A percentile compares a stretch with the other conserved stretches of the same genome.
These are phyloP conservation scores for Lutraria rhynchaena DNA, from an alignment of 1,140 invertebrate genomes.

Conservation along the genomic window DNA sequence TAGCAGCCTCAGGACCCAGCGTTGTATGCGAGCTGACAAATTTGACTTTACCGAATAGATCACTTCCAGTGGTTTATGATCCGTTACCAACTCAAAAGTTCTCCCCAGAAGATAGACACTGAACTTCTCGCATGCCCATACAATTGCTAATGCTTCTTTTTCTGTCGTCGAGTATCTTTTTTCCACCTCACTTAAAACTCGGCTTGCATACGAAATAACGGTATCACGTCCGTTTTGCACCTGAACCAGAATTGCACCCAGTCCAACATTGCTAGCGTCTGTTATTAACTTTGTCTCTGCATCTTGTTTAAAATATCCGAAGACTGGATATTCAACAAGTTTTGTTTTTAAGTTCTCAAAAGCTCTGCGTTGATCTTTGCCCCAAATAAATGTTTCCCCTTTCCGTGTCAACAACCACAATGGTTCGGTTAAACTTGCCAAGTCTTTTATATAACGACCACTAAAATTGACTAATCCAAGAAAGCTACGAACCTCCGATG, in stretches of 20 bases:
- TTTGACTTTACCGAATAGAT: slow-evolving; percentile 61
- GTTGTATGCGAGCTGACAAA: slow-evolving; percentile 63
- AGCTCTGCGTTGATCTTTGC: not conserved
- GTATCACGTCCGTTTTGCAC: slow-evolving; percentile 37
- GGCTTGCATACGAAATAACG: slow-evolving; percentile 25
- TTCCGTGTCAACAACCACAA: not conserved
- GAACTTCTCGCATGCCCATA: slow-evolving; percentile 82
- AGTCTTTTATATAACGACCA: not conserved
- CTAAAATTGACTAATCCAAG: slow-evolving; percentile 58
- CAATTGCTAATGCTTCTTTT: slow-evolving; percentile 80
- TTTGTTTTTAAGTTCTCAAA: too few species aligned
- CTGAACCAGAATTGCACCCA: slow-evolving; percentile 66
- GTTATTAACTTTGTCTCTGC: slow-evolving; percentile 38
- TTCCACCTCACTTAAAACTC: slow-evolving; percentile 47
- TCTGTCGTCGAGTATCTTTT: slow-evolving; percentile 80
- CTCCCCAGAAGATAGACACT: slow-evolving; percentile 80
- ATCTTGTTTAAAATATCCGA: slow-evolving; percentile 39
- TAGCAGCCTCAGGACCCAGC: slow-evolving; percentile 66
- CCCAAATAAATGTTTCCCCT: not conserved
- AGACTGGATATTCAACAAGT: not conserved
- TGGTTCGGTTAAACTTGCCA: not conserved
- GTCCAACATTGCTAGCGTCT: slow-evolving; percentile 60
- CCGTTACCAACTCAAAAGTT: slow-evolving; percentile 78
- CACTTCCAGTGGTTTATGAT: slow-evolving; percentile 77
- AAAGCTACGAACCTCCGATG: slow-evolving; percentile 60